Base-by-base conservation (phyloP, 2,888 invertebrate species). In the Acleris cristana region DNA sequence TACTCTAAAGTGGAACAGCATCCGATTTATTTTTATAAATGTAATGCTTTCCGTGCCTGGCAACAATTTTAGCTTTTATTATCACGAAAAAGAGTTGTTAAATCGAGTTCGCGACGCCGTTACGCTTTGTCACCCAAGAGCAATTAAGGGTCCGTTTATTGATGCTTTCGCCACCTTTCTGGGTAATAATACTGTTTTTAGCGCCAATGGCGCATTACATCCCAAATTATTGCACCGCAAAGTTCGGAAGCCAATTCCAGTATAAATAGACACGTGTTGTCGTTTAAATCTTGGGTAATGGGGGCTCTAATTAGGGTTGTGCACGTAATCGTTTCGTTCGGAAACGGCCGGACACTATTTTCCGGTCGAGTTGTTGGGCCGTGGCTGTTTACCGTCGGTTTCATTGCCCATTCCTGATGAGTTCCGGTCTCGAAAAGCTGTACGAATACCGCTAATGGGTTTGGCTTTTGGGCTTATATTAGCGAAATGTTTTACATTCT, bases 271-370 rank as follows among this genome's bases (percentile, higher is more conserved):
- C 7, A 52, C 49, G 16, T 21, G 56, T 19, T 44, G 19, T 18
- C n/a, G 51, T 2, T 21, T 7, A 26, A 52, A 53, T 53, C 49
- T 53, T 19, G 48, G n/a, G 34, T 48, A 12, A 14, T 48, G 48
- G 44, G 40, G 26, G 62, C 12, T 57, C 58, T 40, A 58, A 67
- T 67, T 56, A 62, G 14, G 58, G 34, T 58, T 57, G 64, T 62
- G 44, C 12, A 59, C 18, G 53, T 23, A 30, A 55, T 54, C 34
- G 53, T 48, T 55, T 40, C 45, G 48, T 54, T 63, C 48, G 63
- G 63, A 63, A 68, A 63, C 49, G 54, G 52, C 23, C 54, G 63
- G 67, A 59, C 63, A 63, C 63, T 68, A 68, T 64, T 64, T 68
- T 68, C 64, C 68, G 68, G 51, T 51, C 59, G 68, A 55, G 30